Base-by-base conservation (phyloP, 2,797 vertebrate species). In the Macrochelys suwanniensis region DNA sequence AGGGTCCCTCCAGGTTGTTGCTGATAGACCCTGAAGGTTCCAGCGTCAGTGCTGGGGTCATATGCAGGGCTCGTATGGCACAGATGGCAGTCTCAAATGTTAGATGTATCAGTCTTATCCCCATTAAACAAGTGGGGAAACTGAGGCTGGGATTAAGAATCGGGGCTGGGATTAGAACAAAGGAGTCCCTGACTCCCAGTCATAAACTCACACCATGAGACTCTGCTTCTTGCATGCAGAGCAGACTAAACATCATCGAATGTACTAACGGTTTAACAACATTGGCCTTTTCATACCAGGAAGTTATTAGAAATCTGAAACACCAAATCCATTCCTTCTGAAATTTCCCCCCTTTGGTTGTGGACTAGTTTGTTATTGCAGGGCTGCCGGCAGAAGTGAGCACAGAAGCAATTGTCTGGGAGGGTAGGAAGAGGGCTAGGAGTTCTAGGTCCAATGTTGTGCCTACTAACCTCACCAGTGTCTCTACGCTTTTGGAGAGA, bases 111-210 rank as follows among this genome's bases (percentile, higher is more conserved):
- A 94, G 5, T 86, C 59, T 51, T 1, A 26, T 45, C 50, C 4
- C 37, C 56, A 4, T 16, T 26, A 61, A 13, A 1, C 80, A 0
- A 17, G 0, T 0, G 11, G 78, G 49, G 45, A 37, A 61, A 56
- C 57, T 74, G 10, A 74, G 91, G 51, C 74, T 80, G 81, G 28
- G 12, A 7, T 74, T 49, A 77, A 84, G 45, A 82, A 19, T 17
- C 0, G 0, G 7, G 74, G 5, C 89, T 49, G 86, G 81, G 76
- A 17, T 0, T 2, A 80, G 7, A 0, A 0, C 19, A 1, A 21
- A n/a, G n/a, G 49, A 31, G 1, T 81, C 68, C n/a, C 90, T 95
- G 51, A 61, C 19, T 89, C 74, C 16, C 5, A 4, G 61, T 17
- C 33, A 2, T 26, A 16, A 61, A 80, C 53, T 89, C 16, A 33